Evolutionary conservation across 2,797 vertebrate genomes (phyloP).

Genomic region (Tragelaphus eurycerus): DNA sequence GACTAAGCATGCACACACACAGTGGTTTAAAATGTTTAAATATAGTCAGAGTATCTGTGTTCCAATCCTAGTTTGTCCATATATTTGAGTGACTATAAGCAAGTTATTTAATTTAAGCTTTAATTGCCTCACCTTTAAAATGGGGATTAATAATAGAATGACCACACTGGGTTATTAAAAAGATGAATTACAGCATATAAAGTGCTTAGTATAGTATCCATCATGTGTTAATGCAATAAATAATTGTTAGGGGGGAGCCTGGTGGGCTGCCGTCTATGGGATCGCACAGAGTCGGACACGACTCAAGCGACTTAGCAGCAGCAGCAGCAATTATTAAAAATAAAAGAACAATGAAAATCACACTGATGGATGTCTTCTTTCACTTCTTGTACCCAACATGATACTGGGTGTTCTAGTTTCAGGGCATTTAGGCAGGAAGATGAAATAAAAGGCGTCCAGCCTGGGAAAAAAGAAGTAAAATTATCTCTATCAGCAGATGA

Average conservation of each 20-base stretch:
- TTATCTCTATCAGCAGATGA: not conserved
- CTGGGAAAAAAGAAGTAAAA: not conserved
- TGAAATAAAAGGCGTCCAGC: not conserved
- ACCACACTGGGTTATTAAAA: not conserved
- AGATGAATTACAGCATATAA: not conserved
- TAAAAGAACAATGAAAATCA: not conserved
- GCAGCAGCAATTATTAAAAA: not conserved
- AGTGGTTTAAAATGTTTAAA: not conserved
- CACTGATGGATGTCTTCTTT: not conserved
- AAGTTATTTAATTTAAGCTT: not conserved
- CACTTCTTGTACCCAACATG: not conserved
- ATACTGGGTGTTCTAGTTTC: not conserved
- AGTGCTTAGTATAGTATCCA: not conserved
- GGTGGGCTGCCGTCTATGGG: too few species aligned
- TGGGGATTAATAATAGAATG: not conserved
- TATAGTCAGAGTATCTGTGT: not conserved
- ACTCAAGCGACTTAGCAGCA: too few species aligned
- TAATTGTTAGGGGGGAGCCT: not conserved
- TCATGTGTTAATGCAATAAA: not conserved
- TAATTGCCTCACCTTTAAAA: not conserved
- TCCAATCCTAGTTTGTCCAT: not conserved
- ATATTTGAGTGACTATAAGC: not conserved
- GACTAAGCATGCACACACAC: not conserved
- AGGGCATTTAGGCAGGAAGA: not conserved
- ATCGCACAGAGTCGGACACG: too few species aligned